Base-by-base conservation (phyloP, 2,797 vertebrate genomes). In the Cottoperca gobio region DNA sequence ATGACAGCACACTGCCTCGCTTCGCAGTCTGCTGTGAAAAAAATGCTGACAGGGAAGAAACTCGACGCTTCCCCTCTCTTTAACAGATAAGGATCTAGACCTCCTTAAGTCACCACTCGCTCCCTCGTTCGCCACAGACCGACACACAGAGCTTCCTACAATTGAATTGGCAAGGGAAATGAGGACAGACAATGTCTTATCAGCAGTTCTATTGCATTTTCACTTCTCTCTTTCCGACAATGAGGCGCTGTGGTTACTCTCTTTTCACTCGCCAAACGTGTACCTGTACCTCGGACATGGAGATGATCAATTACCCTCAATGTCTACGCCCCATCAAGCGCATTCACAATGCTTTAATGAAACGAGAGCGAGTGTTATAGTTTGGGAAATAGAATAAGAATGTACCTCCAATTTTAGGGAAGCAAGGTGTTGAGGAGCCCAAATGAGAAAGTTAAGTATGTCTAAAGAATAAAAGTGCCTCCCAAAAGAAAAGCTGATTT, bases 51-150 rank as follows among this genome's bases (percentile, higher is more conserved):
- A 21, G 52, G 50, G 53, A 43, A 42, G 83, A 87, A 89, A 90
- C 60, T 70, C 61, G 7, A 88, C n/a, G 43, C 79, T 65, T 83
- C 76, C 53, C 61, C 46, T 74, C 64, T 70, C 45, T 85, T 80
- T 67, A 46, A 57, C 83, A 81, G 90, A 92, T 92, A 90, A 90
- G 66, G 82, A 91, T 86, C 89, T 82, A 80, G 75, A 81, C 73
- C 68, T 83, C 80, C 72, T 84, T 70, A 43, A 69, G 84, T 89
- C 80, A 74, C 83, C 77, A 19, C 46, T 3, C 49, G 82, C 76
- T 70, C 73, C 81, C 64, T 54, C 0, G 4, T 57, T 65, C n/a
- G 66, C 65, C 13, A 24, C 79, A 79, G 68, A 76, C 50, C 28
- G 62, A 70, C 76, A 81, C 75, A 45, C 40, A 42, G 24, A 58